Base-by-base conservation (phyloP, 2,797 vertebrate genomes). In the Crenichthys baileyi region DNA sequence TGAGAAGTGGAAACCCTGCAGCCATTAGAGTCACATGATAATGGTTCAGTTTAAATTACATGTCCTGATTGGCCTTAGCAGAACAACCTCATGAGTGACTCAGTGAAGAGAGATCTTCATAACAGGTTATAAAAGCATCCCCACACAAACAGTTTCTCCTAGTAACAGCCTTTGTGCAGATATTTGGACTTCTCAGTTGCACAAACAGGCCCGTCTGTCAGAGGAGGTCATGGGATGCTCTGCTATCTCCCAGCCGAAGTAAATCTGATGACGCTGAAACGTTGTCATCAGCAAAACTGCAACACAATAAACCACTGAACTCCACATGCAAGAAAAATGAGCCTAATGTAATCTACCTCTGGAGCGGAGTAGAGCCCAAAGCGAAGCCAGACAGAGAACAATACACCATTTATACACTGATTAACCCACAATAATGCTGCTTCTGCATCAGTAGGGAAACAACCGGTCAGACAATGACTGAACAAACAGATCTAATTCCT, bases 71-170 rank as follows among this genome's bases (percentile, higher is more conserved):
- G 73, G 83, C n/a, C 79, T 82, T 80, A 84, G 86, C 18, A 77
- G 81, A 77, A 88, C 88, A 76, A 8, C 11, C 65, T 76, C 73
- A 76, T 73, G 29, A 68, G 86, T 91, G 92, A 93, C 75, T 94
- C 90, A 90, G 81, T 77, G 67, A 29, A 70, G 41, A 80, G 70
- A 11, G 65, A 84, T 76, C 72, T 75, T 71, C 16, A 26, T 15
- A 2, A 15, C 5, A 29, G 50, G 46, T 9, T 8, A 15, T 44
- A 61, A 20, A 44, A 51, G 44, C n/a, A 6, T 75, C 31, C 65
- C 36, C 46, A n/a, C 65, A 72, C 72, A 44, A 67, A 60, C 13
- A 46, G 65, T 39, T 44, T 83, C 39, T 39, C 12, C 60, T 67
- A 72, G 73, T 26, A 20, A 39, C 55, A 24, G 46, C 39, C 16